phyloP scores from a whole-genome alignment of 2,888 invertebrate species.

The Pasiphila rectangulata region DNA sequence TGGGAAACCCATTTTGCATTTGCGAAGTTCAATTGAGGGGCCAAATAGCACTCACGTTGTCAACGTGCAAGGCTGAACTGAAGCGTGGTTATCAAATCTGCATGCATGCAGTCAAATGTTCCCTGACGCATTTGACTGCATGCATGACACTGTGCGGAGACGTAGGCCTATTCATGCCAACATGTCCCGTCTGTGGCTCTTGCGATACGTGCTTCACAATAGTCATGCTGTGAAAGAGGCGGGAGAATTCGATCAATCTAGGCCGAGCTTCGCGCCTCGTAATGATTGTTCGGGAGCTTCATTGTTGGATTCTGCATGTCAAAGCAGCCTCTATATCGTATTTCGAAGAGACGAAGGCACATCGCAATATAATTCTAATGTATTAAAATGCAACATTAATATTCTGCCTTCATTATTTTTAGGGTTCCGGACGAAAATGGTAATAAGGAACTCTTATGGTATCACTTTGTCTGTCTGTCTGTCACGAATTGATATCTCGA shows the following conservation, averaged over 20 bases:
- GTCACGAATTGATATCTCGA: too few species aligned
- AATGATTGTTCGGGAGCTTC: constrained; percentile 40
- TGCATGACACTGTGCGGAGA: constrained; percentile 47
- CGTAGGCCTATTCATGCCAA: constrained; percentile 59
- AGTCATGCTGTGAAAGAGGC: constrained; percentile 46
- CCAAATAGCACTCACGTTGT: constrained; percentile 21
- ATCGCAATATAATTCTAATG: too few species aligned
- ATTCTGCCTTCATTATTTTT: too few species aligned
- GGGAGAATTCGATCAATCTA: constrained; percentile 63
- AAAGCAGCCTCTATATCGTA: constrained; percentile 31
- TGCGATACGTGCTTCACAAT: constrained; percentile 63
- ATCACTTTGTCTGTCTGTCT: too few species aligned
- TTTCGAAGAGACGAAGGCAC: constrained; percentile 6
- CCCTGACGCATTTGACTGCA: constrained; percentile 48
- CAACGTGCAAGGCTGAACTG: constrained; percentile 22
- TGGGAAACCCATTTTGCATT: constrained; percentile 4
- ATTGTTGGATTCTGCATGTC: constrained; percentile 39
- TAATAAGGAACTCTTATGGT: too few species aligned
- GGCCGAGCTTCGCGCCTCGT: constrained; percentile 37
- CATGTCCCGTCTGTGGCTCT: constrained; percentile 43
- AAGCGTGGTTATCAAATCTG: constrained; percentile 56
- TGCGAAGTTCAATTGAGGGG: constrained; percentile 14
- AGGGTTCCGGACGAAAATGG: too few species aligned
- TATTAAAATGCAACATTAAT: too few species aligned
- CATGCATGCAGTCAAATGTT: constrained; percentile 25